Evolutionary conservation across 2,888 invertebrate species (phyloP), one percentile per base, ranked within the genome.

Genomic region (Choreutis nemorana): DNA sequence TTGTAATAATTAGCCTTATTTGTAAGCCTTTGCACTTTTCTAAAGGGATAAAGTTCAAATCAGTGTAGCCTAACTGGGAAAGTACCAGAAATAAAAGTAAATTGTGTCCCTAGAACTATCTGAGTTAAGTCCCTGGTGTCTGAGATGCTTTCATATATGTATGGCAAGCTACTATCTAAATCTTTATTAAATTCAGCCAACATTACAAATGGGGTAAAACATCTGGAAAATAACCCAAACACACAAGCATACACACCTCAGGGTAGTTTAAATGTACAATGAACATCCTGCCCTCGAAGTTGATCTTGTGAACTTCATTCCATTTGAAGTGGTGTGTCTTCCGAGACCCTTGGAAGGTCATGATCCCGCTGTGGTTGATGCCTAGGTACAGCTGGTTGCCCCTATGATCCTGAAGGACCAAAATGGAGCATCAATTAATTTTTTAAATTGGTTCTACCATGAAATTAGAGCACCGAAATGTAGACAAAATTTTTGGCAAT

Each of bases 251-350:
- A 55, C 83, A 83, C 57, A 94, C 95, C 84, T 97, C 96, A 31
- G 90, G 91, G 56, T 94, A 91, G 51, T 91, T 91, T 34, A 96
- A 83, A 67, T 97, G 96, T 30, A 96, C 91, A 44, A 97, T 95
- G 58, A 98, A 96, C 93, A 97, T 97, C 73, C 96, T 92, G 12
- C 97, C 96, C 61, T 97, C 95, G 57, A 94, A 98, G 65, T 97
- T 97, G 44, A 97, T 90, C 70, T 96, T 96, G 55, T 93, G 91
- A 28, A 98, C 91, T 64, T 97, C 95, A 36, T 86, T 86, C 98
- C 98, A 98, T 54, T 92, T 91, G 77, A 97, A 97, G 64, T 96
- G 94, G 61, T 97, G 91, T 3, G 93, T 92, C 63, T 95, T 91
- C 48, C 91, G 85, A 48, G 91, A 93, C 25, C 94, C 94, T 68